Evolutionary conservation across 2,888 invertebrate species (phyloP).

Genomic region (Acrobasis consociella): DNA sequence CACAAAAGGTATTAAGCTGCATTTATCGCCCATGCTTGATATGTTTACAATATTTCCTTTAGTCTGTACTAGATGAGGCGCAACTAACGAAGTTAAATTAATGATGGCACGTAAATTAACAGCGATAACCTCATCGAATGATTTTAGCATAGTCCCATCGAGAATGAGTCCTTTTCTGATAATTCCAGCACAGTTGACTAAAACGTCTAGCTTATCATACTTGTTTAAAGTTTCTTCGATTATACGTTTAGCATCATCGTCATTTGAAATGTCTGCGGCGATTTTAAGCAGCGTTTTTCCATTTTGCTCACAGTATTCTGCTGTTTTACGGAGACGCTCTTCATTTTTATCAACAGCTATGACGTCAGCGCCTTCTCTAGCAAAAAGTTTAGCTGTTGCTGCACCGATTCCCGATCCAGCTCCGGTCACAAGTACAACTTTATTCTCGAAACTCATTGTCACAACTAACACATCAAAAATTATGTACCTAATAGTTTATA

Average conservation of each 20-base stretch:
- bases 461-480: too few species aligned
- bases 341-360: slow-evolving; percentile 36
- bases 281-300: slow-evolving; percentile 30
- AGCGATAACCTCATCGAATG: slow-evolving; percentile 34
- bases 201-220: slow-evolving; percentile 38
- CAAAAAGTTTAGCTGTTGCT: slow-evolving; percentile 28
- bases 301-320: neutral
- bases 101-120: slow-evolving; percentile 36
- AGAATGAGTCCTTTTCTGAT: slow-evolving; percentile 17
- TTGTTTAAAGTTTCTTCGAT: slow-evolving; percentile 32
- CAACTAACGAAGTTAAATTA: slow-evolving; percentile 32
- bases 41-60: slow-evolving; percentile 37
- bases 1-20: slow-evolving; percentile 28
- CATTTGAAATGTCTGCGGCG: slow-evolving; percentile 33
- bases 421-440: slow-evolving; percentile 37
- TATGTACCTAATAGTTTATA: too few species aligned
- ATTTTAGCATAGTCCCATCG: slow-evolving; percentile 28
- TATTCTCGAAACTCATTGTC: slow-evolving; percentile 20
- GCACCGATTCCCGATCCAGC: slow-evolving; percentile 39
- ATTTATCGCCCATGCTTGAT: slow-evolving; percentile 28
- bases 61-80: slow-evolving; percentile 30
- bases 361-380: slow-evolving; percentile 35
- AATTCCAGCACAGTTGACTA: slow-evolving; percentile 39
- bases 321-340: slow-evolving; percentile 32
- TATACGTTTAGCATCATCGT: slow-evolving; percentile 32